Evolutionary conservation across 2,113 vertebrate genomes (phyloP), one percentile per base, ranked within the genome.

Genomic region (Microtus ochrogaster): DNA sequence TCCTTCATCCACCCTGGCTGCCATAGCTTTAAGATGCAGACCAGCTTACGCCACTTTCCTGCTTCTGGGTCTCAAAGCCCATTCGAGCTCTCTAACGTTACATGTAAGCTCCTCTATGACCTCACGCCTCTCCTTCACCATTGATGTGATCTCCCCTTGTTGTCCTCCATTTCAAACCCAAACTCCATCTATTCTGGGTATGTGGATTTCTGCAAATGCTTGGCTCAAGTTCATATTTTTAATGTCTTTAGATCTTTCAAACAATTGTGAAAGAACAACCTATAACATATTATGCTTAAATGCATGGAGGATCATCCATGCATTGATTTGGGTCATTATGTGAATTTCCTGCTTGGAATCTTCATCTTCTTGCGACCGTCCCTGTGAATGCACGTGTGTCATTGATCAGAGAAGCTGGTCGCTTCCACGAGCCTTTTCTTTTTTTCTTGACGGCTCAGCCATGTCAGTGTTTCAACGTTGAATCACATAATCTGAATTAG

Each of bases 241-340:
- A 91, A 78, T 81, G 70, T 87, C 58, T 90, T 96, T 86, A 66
- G 36, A 73, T 83, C 30, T 61, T 78, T 93, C 82, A 21, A 74
- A 89, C 77, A 73, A 47, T 26, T 44, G 4, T 36, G 89, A 91
- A 39, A 47, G 41, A 86, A 68, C 78, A 84, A 68, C 52, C 33
- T 77, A 39, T 79, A 90, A 13, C 41, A 73, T 33, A 76, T 16
- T 10, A 61, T 7, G 55, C 17, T 41, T 70, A 33, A 79, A 33
- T 76, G 26, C 17, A 36, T 8, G 36, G 55, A 78, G 28, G n/a
- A 63, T 65, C 55, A 88, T 65, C 33, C 24, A 1, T 39, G 7
- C 22, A 44, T 84, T 77, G 36, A 58, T 93, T 90, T 65, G 65
- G 63, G 36, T 22, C 63, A 24, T 58, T 41, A 21, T 90, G 39